Percentiles rank a stretch among this genome's conserved stretches.
Conservation (phyloP, 2,888 invertebrate species). For the Iselma pallidipennis region DNA sequence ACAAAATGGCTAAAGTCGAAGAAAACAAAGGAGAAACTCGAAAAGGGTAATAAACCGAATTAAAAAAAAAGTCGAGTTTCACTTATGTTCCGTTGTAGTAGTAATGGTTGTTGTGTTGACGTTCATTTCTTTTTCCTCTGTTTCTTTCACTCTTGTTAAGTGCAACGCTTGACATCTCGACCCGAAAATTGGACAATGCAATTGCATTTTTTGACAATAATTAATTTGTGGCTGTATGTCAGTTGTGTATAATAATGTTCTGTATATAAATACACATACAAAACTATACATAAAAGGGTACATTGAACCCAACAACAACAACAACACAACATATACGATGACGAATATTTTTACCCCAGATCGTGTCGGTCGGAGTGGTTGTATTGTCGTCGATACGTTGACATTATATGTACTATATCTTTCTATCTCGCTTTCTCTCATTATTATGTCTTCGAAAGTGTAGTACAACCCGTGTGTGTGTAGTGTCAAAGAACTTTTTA, state of each 20-base stretch:
- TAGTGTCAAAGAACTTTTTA: background rate
- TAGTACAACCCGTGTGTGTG: no score
- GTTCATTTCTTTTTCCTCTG: background rate
- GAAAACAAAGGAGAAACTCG: background rate
- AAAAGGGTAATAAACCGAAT: no score
- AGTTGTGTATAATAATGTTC: background rate
- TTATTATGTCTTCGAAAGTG: background rate
- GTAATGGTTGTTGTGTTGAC: background rate
- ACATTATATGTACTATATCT: background rate
- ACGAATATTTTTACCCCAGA: slow-evolving; percentile 4
- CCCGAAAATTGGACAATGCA: slow-evolving; percentile 36
- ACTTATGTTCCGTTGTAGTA: no score
- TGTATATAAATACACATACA: no score
- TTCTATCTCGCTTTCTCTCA: background rate
- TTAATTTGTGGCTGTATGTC: background rate
- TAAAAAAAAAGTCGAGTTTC: background rate
- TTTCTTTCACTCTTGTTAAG: slow-evolving; percentile 17
- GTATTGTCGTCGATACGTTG: background rate
- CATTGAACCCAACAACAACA: background rate
- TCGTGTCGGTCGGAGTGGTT: background rate
- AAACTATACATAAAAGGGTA: no score
- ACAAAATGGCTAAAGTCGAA: background rate
- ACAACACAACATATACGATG: background rate
- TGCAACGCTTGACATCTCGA: slow-evolving; percentile 39
- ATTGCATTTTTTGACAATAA: slow-evolving; percentile 22